Evolutionary conservation across 2,888 invertebrate species (phyloP), one percentile per base, ranked within the genome.

Genomic region (Lutraria lutraria): DNA sequence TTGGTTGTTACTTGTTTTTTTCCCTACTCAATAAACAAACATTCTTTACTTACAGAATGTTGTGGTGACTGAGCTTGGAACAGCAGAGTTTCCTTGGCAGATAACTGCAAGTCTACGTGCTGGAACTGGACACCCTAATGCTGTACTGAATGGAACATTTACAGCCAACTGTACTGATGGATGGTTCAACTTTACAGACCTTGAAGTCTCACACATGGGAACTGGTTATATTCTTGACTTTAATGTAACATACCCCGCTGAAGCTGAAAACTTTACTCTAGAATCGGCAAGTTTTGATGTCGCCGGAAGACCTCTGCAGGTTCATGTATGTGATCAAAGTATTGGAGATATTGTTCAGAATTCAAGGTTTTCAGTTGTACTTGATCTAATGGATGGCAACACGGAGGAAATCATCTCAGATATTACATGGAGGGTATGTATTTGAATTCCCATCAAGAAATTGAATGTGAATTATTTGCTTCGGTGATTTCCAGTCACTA

Each of bases 181-280:
- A 25, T 95, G 94, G 94, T 96, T 96, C 31, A 95, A 95, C 90
- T 96, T 96, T 90, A 94, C 94, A 0, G 94, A 95, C 72, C 92
- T 96, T 4, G 89, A 90, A n/a, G 94, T 96, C 19, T 92, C 94
- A 21, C 94, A 94, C 86, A 93, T 93, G 68, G 96, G 96, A 0
- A 86, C 80, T 21, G 93, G 92, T 52, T 96, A 95, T 90, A 89
- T 93, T 21, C 83, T 95, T 0, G 92, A 94, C 72, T 95, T 95
- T 87, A 91, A 89, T 19, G 92, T 95, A 10, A 91, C 93, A 3
- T 91, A 86, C 15, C 95, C 95, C 12, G 60, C 83, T 0, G 91
- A 91, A 29, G 94, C 94, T 0, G 88, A 89, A 31, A 94, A 95
- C 89, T 93, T 94, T 81, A 92, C 93, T 13, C 86, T 93, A 21